Conservation (phyloP, 2,888 invertebrate genomes). For the Boloria selene region DNA sequence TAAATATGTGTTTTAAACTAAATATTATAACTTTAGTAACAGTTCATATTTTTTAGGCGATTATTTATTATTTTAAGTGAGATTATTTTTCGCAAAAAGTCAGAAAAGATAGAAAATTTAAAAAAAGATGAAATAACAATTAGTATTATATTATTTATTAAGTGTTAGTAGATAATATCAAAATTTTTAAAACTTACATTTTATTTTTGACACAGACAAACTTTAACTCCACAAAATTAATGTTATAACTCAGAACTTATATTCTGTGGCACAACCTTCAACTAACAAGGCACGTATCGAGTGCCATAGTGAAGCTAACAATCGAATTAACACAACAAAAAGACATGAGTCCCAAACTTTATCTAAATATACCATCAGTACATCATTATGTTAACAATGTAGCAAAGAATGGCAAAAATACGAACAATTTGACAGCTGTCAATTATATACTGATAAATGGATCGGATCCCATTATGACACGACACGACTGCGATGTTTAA, state of each 20-base stretch:
- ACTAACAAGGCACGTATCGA: slow-evolving; percentile 15
- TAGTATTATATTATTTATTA: no score
- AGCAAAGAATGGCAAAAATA: slow-evolving; percentile 64
- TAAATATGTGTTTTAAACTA: no score
- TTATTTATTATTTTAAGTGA: no score
- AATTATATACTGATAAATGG: slow-evolving; percentile 71
- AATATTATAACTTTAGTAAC: no score
- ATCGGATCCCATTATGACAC: slow-evolving; percentile 47
- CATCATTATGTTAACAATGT: slow-evolving; percentile 51
- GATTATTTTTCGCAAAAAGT: no score
- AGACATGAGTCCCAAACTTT: slow-evolving; percentile 40
- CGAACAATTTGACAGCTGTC: slow-evolving; percentile 76
- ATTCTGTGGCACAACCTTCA: slow-evolving; percentile 12
- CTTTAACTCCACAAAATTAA: no score
- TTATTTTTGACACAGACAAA: background rate
- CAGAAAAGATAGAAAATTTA: no score
- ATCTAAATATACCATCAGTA: slow-evolving; percentile 67
- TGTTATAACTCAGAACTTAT: background rate
- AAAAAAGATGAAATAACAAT: no score
- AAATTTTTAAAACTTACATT: no score
- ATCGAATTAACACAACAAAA: slow-evolving; percentile 36
- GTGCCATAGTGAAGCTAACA: slow-evolving; percentile 15
- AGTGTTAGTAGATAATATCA: no score
- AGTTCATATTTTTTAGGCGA: no score
- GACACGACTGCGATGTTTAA: slow-evolving; percentile 9